A percentile compares a stretch with the other conserved stretches of the same genome.
These are phyloP conservation scores for Anseranas semipalmata DNA, from an alignment of 2,113 vertebrate species.

Conservation along the genomic window DNA sequence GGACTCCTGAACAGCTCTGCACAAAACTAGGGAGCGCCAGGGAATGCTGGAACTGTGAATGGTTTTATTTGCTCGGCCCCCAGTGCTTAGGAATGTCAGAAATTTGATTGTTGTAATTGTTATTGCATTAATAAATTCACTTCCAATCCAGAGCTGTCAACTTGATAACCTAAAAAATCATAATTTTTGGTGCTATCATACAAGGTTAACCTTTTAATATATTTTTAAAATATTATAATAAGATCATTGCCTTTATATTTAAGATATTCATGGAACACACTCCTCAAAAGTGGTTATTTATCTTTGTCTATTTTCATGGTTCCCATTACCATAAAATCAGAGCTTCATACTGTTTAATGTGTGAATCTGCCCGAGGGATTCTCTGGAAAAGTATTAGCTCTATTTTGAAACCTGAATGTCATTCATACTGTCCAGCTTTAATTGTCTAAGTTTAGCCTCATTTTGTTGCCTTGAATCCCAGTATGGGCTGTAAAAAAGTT, in stretches of 20 bases:
- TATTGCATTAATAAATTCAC: background rate
- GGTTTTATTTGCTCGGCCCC: background rate
- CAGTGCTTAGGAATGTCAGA: background rate
- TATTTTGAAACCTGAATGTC: conserved; percentile 30
- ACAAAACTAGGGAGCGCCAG: background rate
- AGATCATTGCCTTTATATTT: background rate
- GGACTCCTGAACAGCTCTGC: background rate
- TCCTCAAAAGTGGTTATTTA: conserved; percentile 19
- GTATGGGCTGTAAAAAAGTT: background rate
- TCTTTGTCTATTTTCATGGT: conserved; percentile 40
- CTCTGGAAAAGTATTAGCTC: conserved; percentile 27
- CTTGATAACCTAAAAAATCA: background rate
- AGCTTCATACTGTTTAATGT: conserved; percentile 37
- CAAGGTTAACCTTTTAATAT: background rate
- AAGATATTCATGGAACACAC: background rate
- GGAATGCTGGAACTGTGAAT: background rate
- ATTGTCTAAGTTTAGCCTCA: background rate
- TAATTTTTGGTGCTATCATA: background rate
- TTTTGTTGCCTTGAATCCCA: background rate
- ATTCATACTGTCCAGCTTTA: background rate
- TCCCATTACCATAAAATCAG: conserved; percentile 12
- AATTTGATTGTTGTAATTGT: background rate
- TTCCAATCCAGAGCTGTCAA: background rate
- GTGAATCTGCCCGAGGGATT: conserved; percentile 27
- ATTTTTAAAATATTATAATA: background rate